A percentile compares a stretch with the other conserved stretches of the same genome.
These are phyloP conservation scores for Sitobion miscanthi DNA, from an alignment of 1,140 invertebrate species.

Conservation along the genomic window DNA sequence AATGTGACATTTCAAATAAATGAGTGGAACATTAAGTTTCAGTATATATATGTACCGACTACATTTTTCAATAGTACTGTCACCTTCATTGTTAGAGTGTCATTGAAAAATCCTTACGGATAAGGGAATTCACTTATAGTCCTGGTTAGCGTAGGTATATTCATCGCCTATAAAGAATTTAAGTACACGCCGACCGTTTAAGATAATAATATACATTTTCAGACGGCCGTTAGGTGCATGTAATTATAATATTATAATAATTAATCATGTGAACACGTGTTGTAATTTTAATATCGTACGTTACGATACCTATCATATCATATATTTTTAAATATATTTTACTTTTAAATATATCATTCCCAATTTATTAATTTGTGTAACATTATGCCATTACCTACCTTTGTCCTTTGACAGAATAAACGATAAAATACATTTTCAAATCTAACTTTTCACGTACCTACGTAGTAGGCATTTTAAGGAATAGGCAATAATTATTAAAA, in stretches of 20 bases:
- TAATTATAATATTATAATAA: neutral
- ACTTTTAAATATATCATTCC: neutral
- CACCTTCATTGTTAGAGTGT: slow-evolving; percentile 33
- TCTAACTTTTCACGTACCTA: neutral
- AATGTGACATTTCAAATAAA: slow-evolving; percentile 51
- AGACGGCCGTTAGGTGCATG: neutral
- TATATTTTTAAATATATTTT: neutral
- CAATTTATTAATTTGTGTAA: neutral
- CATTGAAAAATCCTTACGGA: slow-evolving; percentile 35
- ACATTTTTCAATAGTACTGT: slow-evolving; percentile 39
- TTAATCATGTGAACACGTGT: neutral
- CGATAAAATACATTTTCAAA: neutral
- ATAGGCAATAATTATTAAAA: neutral
- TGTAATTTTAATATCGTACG: neutral
- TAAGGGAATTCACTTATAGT: slow-evolving; percentile 39
- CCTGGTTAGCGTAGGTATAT: neutral
- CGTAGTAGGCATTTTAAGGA: neutral
- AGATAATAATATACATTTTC: neutral
- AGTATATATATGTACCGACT: slow-evolving; percentile 7
- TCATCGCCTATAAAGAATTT: slow-evolving; percentile 19
- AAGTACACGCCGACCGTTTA: slow-evolving; percentile 5
- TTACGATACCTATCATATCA: neutral
- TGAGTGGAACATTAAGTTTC: slow-evolving; percentile 46
- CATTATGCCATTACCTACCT: neutral
- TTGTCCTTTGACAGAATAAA: too few relatives aligned